A percentile compares a stretch with the other conserved stretches of the same genome.
phyloP scores from a whole-genome alignment of 2,888 invertebrate species.

The Fabriciana adippe region DNA sequence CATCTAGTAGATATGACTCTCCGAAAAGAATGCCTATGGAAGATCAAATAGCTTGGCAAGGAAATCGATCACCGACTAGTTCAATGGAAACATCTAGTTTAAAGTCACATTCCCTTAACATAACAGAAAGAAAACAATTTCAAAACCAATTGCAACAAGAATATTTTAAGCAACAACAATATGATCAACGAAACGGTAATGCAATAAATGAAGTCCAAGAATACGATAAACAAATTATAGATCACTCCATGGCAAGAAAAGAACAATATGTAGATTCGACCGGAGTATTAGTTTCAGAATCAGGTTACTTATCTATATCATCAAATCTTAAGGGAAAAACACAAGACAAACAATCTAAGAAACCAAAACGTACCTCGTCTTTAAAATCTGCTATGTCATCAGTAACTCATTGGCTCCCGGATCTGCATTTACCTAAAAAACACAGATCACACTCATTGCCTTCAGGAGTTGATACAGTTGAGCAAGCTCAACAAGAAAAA shows the following conservation, averaged over 20 bases:
- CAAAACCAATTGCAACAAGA: constrained; percentile 80
- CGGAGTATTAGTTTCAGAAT: constrained; percentile 87
- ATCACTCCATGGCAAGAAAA: constrained; percentile 64
- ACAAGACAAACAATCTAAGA: constrained; percentile 83
- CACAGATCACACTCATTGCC: constrained; percentile 92
- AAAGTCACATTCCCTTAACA: constrained; percentile 83
- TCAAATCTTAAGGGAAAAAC: constrained; percentile 82
- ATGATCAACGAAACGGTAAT: constrained; percentile 78
- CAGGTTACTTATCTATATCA: constrained; percentile 89
- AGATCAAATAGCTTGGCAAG: constrained; percentile 84
- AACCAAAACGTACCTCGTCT: constrained; percentile 87
- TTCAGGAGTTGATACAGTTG: constrained; percentile 84
- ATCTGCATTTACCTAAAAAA: constrained; percentile 88
- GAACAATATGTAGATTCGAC: constrained; percentile 73
- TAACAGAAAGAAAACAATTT: constrained; percentile 79
- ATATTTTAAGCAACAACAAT: constrained; percentile 79
- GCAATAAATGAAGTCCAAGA: constrained; percentile 64
- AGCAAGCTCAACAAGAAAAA: constrained; percentile 77
- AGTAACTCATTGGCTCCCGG: constrained; percentile 91
- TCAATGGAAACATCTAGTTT: constrained; percentile 81
- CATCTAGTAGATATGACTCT: constrained; percentile 84
- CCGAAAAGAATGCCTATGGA: constrained; percentile 81
- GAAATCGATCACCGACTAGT: constrained; percentile 84
- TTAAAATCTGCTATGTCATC: constrained; percentile 91
- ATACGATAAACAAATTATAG: constrained; percentile 62